Percentiles rank a stretch among this genome's conserved stretches.
Conservation (phyloP, 2,888 invertebrate genomes). For the Meghimatium bilineatum region DNA sequence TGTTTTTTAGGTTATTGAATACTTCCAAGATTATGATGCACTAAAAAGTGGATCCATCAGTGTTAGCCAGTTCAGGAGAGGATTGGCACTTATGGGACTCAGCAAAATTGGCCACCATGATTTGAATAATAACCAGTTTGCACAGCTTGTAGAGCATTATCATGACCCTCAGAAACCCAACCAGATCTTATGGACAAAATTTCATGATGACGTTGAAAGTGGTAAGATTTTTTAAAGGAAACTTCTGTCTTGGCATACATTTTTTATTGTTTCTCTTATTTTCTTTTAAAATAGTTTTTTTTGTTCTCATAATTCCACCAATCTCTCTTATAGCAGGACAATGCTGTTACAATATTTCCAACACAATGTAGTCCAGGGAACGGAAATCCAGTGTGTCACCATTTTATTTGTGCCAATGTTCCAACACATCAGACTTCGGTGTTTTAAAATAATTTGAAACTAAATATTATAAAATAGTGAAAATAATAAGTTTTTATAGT, state of each 20-base stretch:
- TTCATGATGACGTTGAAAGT: constrained; percentile 75
- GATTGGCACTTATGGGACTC: constrained; percentile 72
- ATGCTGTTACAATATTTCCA: too few relatives aligned
- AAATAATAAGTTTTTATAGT: too few relatives aligned
- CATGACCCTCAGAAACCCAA: constrained; percentile 68
- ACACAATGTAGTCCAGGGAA: too few relatives aligned
- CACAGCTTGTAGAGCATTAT: constrained; percentile 70
- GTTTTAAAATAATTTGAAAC: too few relatives aligned
- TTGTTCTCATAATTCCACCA: too few relatives aligned
- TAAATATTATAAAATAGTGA: too few relatives aligned
- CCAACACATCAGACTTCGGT: too few relatives aligned
- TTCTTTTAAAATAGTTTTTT: neutral
- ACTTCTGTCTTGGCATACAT: neutral
- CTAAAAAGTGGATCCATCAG: constrained; percentile 75
- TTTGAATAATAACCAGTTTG: constrained; percentile 72
- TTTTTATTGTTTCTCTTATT: neutral
- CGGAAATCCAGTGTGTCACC: too few relatives aligned
- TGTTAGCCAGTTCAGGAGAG: constrained; percentile 74
- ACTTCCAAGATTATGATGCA: constrained; percentile 76
- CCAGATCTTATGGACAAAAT: constrained; percentile 73
- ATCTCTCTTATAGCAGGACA: too few relatives aligned
- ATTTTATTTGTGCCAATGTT: too few relatives aligned
- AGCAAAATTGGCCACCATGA: constrained; percentile 75
- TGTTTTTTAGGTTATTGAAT: constrained; percentile 68
- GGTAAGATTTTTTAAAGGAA: constrained; percentile 60